Evolutionary conservation across 2,113 vertebrate genomes (phyloP).

Genomic region (Hucho hucho): DNA sequence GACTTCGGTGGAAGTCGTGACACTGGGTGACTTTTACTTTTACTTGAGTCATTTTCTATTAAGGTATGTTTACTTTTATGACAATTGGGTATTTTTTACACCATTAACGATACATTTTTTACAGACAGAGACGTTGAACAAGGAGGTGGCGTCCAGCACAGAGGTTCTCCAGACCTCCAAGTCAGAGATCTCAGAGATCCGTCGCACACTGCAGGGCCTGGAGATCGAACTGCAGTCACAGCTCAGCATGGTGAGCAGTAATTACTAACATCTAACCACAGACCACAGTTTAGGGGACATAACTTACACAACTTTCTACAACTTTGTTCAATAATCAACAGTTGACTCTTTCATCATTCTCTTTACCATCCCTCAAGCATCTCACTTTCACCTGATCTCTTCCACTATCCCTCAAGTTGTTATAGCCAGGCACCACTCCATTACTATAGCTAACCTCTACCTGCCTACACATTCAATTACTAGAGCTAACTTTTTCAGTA

Average conservation of each 20-base stretch:
- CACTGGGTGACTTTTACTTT: too few relatives aligned
- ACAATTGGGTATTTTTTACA: too few relatives aligned
- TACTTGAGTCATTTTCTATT: too few relatives aligned
- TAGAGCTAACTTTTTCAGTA: background rate
- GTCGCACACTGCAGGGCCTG: constrained; percentile 78
- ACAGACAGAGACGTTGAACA: constrained; percentile 78
- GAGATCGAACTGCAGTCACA: constrained; percentile 87
- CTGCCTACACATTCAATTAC: background rate
- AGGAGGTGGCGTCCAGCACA: constrained; percentile 74
- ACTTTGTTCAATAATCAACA: too few relatives aligned
- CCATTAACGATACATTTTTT: background rate
- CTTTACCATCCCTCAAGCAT: too few relatives aligned
- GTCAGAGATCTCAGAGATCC: constrained; percentile 78
- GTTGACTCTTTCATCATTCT: too few relatives aligned
- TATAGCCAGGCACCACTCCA: background rate
- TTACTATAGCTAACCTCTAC: background rate
- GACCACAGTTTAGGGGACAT: background rate
- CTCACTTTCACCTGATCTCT: too few relatives aligned
- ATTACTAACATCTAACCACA: background rate
- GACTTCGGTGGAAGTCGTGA: too few relatives aligned
- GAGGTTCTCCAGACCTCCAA: constrained; percentile 74
- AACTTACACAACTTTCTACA: background rate
- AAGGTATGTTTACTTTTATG: too few relatives aligned
- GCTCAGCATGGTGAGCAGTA: constrained; percentile 79
- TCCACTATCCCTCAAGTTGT: background rate